phyloP scores from a whole-genome alignment of 30 jellyfish, hydroid and myxozoan species.

The Turritopsis rubra region DNA sequence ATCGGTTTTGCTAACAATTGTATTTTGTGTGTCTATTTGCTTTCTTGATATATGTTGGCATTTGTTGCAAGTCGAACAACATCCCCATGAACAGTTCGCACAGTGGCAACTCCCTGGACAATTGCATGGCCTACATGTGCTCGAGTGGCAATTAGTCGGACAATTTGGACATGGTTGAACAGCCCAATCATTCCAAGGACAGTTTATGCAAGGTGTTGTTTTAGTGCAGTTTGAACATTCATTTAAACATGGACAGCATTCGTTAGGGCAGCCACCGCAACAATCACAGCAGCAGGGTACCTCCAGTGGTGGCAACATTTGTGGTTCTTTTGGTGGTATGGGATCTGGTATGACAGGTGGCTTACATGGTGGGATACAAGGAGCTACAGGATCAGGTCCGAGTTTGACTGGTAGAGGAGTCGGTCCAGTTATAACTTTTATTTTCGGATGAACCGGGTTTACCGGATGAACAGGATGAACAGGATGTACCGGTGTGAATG shows the following conservation, averaged over 20 bases:
- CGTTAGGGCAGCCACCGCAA: neutral
- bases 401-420: constrained; percentile 17
- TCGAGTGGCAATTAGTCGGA: neutral
- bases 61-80: neutral
- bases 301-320: constrained; percentile 3
- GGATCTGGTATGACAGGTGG: constrained; percentile 8
- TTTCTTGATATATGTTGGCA: neutral
- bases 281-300: constrained; percentile 20
- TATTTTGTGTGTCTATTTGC: neutral
- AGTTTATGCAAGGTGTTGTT: constrained; percentile 4
- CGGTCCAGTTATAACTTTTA: neutral
- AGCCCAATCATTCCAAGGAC: constrained; percentile 11
- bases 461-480: constrained; percentile 17
- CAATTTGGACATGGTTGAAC: neutral
- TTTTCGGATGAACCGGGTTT: constrained; percentile 1
- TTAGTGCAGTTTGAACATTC: neutral
- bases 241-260: neutral
- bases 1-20: neutral
- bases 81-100: neutral
- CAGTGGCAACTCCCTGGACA: neutral
- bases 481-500: constrained; percentile 1
- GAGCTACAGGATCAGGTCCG: constrained; percentile 5
- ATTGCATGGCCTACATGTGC: too few species aligned
- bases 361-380: neutral
- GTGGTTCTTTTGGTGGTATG: constrained; percentile 3